phyloP scores from a whole-genome alignment of 2,113 vertebrate species.

The Centropristis striata region DNA sequence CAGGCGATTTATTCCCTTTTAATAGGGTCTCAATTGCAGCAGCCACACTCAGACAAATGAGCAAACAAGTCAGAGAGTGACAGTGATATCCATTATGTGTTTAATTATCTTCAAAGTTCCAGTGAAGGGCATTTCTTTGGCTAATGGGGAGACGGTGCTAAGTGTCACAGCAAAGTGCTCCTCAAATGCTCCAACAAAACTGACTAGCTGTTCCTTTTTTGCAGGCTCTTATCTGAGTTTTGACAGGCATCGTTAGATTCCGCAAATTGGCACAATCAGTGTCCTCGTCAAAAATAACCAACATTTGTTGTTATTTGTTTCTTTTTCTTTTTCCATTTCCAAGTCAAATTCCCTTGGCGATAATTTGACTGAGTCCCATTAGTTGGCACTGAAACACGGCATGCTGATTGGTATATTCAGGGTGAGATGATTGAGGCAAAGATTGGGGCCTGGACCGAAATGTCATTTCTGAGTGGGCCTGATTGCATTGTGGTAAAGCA shows the following conservation, averaged over 20 bases:
- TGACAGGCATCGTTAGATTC: conserved; percentile 75
- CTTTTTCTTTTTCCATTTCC: conserved; percentile 76
- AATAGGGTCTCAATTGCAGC: conserved; percentile 85
- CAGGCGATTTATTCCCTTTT: conserved; percentile 85
- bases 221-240: conserved; percentile 63
- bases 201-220: conserved; percentile 64
- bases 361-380: conserved; percentile 80
- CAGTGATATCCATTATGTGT: conserved; percentile 89
- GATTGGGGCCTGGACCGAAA: conserved; percentile 78
- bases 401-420: conserved; percentile 82
- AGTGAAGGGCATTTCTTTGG: conserved; percentile 86
- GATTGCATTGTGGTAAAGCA: conserved; percentile 82
- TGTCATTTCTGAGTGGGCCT: conserved; percentile 81
- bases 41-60: conserved; percentile 85
- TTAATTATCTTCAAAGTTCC: conserved; percentile 90
- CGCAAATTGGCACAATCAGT: conserved; percentile 83
- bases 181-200: conserved; percentile 78
- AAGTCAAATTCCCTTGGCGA: conserved; percentile 77
- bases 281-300: conserved; percentile 77
- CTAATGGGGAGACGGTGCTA: conserved; percentile 84
- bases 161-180: conserved; percentile 82
- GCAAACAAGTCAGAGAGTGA: conserved; percentile 86
- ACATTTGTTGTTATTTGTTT: conserved; percentile 82
- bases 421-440: conserved; percentile 76
- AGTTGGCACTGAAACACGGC: conserved; percentile 74